Conservation (phyloP, 1,140 invertebrate species). For the Meloidogyne floridensis region DNA sequence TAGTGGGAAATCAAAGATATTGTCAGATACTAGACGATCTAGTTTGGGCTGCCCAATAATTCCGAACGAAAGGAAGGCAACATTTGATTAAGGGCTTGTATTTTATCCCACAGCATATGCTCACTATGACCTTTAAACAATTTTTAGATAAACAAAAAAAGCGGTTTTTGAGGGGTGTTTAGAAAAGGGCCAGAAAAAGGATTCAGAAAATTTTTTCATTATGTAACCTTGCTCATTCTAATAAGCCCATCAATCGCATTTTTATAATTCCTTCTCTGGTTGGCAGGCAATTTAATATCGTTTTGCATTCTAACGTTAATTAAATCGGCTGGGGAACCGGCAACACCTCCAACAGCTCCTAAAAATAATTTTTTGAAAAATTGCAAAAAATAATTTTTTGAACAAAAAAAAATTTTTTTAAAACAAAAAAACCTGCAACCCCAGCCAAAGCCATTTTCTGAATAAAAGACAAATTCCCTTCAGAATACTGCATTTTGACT, state of each 20-base stretch:
- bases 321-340: constrained; percentile 92
- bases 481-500: constrained; percentile 66
- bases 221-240: constrained; percentile 72
- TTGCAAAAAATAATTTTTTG: neutral
- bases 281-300: constrained; percentile 87
- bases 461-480: constrained; percentile 72
- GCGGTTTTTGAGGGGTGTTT: too few species aligned
- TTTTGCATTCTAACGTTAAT: constrained; percentile 99
- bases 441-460: constrained; percentile 80
- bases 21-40: too few species aligned
- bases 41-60: too few species aligned
- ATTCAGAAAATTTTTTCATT: neutral
- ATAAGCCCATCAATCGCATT: constrained; percentile 91
- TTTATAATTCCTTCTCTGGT: constrained; percentile 94
- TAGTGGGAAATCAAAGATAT: too few species aligned
- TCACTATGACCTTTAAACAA: too few species aligned
- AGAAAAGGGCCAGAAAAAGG: too few species aligned
- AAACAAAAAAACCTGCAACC: constrained; percentile 60
- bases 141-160: too few species aligned
- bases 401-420: constrained; percentile 7
- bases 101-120: too few species aligned
- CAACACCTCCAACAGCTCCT: constrained; percentile 84
- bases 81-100: too few species aligned
- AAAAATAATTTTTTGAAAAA: constrained; percentile 63
- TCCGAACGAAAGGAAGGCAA: too few species aligned